phyloP scores from a whole-genome alignment of 2,797 vertebrate species.

The Linurgus olivaceus region DNA sequence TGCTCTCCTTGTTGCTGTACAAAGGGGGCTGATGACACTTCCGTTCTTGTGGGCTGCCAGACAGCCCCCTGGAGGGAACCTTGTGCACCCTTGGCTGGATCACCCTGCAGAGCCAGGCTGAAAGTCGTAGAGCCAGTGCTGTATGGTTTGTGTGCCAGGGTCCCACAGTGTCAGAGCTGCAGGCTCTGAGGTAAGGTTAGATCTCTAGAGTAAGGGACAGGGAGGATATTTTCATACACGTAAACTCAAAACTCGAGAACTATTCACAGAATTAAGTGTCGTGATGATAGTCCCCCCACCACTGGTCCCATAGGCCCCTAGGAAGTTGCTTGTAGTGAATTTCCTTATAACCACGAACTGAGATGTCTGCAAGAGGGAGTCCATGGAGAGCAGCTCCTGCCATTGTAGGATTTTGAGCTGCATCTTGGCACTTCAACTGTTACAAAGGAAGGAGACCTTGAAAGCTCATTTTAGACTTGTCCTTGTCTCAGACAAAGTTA shows the following conservation, averaged over 20 bases:
- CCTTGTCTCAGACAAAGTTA: neutral
- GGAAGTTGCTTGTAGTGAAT: neutral
- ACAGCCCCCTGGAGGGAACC: neutral
- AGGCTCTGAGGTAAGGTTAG: neutral
- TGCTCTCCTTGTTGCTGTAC: neutral
- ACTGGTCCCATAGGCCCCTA: neutral
- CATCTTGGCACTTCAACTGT: neutral
- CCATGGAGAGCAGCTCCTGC: neutral
- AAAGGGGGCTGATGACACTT: neutral
- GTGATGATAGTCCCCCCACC: accelerated
- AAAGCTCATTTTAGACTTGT: neutral
- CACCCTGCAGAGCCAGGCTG: neutral
- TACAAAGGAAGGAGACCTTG: neutral
- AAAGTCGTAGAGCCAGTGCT: neutral
- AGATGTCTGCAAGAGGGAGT: neutral
- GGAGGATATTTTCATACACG: neutral
- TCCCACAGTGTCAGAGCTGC: neutral
- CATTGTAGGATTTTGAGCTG: neutral
- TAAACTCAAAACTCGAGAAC: neutral
- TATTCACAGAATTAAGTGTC: neutral
- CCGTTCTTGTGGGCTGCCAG: neutral
- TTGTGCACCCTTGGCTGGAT: neutral
- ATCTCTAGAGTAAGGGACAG: neutral
- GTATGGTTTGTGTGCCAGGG: neutral
- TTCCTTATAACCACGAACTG: neutral